phyloP scores from a whole-genome alignment of 2,888 invertebrate genomes.

The Mactromeris polynyma region DNA sequence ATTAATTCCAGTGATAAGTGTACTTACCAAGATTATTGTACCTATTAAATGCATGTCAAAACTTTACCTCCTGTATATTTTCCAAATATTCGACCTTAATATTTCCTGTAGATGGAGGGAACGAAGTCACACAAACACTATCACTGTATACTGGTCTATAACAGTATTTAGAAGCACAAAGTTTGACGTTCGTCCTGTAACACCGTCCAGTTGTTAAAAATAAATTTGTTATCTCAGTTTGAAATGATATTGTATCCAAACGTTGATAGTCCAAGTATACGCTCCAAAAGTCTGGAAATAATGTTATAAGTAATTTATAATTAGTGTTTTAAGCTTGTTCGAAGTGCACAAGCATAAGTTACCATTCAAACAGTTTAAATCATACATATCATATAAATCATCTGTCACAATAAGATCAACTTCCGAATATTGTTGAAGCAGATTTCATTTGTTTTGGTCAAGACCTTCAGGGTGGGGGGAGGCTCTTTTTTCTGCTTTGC shows the following conservation, averaged over 20 bases:
- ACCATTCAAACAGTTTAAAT: too few species aligned
- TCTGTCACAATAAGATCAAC: too few species aligned
- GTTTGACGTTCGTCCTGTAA: slow-evolving; percentile 34
- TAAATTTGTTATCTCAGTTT: background rate
- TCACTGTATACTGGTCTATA: slow-evolving; percentile 27
- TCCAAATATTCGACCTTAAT: slow-evolving; percentile 19
- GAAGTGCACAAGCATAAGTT: too few species aligned
- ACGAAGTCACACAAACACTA: slow-evolving; percentile 46
- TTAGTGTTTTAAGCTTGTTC: too few species aligned
- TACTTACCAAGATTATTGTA: too few species aligned
- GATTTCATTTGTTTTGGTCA: too few species aligned
- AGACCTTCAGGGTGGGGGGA: too few species aligned
- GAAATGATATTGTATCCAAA: slow-evolving; percentile 4
- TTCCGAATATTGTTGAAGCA: too few species aligned
- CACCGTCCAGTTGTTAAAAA: slow-evolving; percentile 30
- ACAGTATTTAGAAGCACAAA: slow-evolving; percentile 48
- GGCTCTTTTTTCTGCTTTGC: too few species aligned
- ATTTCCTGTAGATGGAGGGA: slow-evolving; percentile 39
- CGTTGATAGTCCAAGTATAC: background rate
- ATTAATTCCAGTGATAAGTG: too few species aligned
- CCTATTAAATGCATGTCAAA: too few species aligned
- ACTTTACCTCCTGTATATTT: slow-evolving; percentile 5
- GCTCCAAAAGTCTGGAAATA: slow-evolving; percentile 9
- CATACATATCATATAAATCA: too few species aligned
- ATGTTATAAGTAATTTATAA: background rate